These are phyloP conservation scores for Argyrosomus japonicus DNA, from an alignment of 2,113 vertebrate species.

Conservation along the genomic window DNA sequence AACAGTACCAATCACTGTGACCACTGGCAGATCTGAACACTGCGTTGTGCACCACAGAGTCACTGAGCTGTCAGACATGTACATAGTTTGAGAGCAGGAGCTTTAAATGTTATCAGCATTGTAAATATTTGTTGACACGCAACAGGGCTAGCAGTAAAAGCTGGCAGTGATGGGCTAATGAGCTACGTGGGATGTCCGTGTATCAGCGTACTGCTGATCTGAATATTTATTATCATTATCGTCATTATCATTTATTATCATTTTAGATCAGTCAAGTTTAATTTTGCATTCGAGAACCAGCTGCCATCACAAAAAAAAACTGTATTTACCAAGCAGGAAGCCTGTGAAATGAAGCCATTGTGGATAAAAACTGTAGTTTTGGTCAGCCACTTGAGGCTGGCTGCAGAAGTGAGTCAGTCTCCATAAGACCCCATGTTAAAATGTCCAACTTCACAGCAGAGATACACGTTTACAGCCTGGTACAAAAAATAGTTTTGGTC, in stretches of 20 bases:
- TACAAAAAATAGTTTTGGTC: no score
- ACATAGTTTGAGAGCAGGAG: neutral
- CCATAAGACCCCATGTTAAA: no score
- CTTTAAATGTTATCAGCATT: neutral
- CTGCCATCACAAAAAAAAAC: neutral
- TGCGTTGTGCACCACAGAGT: neutral
- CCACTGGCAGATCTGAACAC: neutral
- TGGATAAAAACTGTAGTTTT: no score
- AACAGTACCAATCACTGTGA: constrained; percentile 14
- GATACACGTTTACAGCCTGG: no score
- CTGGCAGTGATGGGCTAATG: neutral
- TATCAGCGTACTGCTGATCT: neutral
- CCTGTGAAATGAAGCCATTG: no score
- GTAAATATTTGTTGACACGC: neutral
- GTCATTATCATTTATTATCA: neutral
- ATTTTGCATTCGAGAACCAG: neutral
- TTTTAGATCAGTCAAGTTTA: neutral
- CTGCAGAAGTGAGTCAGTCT: no score
- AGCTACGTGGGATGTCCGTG: neutral
- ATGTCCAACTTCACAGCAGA: no score
- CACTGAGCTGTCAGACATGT: neutral
- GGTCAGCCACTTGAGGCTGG: no score
- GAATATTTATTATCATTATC: neutral
- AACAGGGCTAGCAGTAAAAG: neutral
- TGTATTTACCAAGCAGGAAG: neutral